These are phyloP conservation scores for Sinocyclocheilus maitianheensis DNA, from an alignment of 2,113 vertebrate genomes.

Conservation along the genomic window DNA sequence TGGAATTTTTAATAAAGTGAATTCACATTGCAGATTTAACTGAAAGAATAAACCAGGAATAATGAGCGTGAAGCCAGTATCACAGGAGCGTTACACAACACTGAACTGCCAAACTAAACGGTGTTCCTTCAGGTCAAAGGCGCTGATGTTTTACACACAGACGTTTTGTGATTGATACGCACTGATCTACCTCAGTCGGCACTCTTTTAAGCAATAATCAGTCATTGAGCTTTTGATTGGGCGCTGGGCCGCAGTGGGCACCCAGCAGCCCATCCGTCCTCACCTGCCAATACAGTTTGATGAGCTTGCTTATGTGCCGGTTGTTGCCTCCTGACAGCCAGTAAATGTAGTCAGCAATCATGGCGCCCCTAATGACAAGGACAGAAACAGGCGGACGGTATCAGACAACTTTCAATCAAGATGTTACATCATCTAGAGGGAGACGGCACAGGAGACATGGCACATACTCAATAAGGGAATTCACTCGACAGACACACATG, in stretches of 20 bases:
- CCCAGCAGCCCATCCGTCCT: constrained; percentile 69
- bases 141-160: constrained; percentile 10
- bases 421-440: constrained; percentile 48
- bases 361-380: constrained; percentile 76
- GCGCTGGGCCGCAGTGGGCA: constrained; percentile 53
- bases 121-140: neutral
- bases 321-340: constrained; percentile 74
- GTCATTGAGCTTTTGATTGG: constrained; percentile 78
- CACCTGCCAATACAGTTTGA: constrained; percentile 90
- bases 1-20: constrained; percentile 7
- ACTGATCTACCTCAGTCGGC: constrained; percentile 75
- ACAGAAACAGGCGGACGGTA: constrained; percentile 66
- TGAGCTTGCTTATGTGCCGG: constrained; percentile 78
- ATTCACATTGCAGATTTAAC: neutral
- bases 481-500: constrained; percentile 6
- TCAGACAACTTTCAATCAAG: constrained; percentile 63
- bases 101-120: neutral
- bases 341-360: constrained; percentile 85
- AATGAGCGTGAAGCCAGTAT: neutral
- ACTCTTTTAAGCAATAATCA: constrained; percentile 82
- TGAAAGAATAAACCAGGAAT: neutral
- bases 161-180: constrained; percentile 76
- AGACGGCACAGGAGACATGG: constrained; percentile 36
- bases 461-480: constrained; percentile 49
- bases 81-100: constrained; percentile 2